Conservation (phyloP, 2,113 vertebrate genomes). For the Cettia cetti region DNA sequence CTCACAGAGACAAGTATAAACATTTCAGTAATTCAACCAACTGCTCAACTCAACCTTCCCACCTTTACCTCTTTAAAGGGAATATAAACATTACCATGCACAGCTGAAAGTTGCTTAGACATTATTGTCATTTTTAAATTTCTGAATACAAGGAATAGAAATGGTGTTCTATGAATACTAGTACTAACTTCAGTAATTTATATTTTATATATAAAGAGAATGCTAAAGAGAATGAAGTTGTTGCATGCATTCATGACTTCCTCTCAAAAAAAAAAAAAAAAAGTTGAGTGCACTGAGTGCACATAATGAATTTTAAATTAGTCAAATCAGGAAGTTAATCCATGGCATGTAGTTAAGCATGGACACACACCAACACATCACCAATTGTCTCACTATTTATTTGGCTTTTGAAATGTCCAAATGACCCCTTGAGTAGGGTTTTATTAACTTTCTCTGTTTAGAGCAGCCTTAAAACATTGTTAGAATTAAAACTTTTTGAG, state of each 20-base stretch:
- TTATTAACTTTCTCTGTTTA: not conserved
- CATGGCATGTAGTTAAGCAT: not conserved
- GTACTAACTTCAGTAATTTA: not conserved
- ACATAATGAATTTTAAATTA: not conserved
- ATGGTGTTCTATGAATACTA: not conserved
- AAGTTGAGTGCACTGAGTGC: not conserved
- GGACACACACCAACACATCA: rapidly evolving
- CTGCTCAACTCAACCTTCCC: not conserved
- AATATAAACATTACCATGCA: not conserved
- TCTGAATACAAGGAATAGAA: not conserved
- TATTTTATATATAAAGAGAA: not conserved
- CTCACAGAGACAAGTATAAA: not conserved
- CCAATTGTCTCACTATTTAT: not conserved
- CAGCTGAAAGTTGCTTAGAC: not conserved
- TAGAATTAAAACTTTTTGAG: not conserved
- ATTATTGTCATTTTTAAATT: not conserved
- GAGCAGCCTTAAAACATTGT: not conserved
- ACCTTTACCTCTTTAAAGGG: not conserved
- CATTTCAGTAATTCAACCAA: not conserved
- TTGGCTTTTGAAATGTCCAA: not conserved
- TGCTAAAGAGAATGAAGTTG: not conserved
- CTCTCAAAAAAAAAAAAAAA: not conserved
- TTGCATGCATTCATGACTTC: not conserved
- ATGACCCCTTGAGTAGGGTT: not conserved
- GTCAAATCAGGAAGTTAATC: not conserved